Conservation (phyloP, 2,113 vertebrate genomes). For the human region GRCh38 chr14:35082501-35083000, state of each 20-base stretch:
- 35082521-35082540: too few species aligned
- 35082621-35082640: conserved; percentile 8
- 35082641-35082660: conserved; percentile 23
- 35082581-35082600: not conserved
- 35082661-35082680: conserved; percentile 18
- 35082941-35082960: conserved; percentile 17
- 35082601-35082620: not conserved
- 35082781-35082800: not conserved
- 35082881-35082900: not conserved
- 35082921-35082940: not conserved
- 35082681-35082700: conserved; percentile 17
- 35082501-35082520: too few species aligned
- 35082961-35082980: not conserved
- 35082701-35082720: conserved; percentile 8
- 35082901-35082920: not conserved
- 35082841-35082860: not conserved
- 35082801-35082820: not conserved
- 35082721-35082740: conserved; percentile 18
- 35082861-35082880: conserved; percentile 25
- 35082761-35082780: not conserved
- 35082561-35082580: not conserved
- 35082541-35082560: too few species aligned
- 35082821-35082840: not conserved
- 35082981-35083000: not conserved
- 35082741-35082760: not conserved